Evolutionary conservation across 2,888 invertebrate species (phyloP).

Genomic region (Troides oblongomaculatus): DNA sequence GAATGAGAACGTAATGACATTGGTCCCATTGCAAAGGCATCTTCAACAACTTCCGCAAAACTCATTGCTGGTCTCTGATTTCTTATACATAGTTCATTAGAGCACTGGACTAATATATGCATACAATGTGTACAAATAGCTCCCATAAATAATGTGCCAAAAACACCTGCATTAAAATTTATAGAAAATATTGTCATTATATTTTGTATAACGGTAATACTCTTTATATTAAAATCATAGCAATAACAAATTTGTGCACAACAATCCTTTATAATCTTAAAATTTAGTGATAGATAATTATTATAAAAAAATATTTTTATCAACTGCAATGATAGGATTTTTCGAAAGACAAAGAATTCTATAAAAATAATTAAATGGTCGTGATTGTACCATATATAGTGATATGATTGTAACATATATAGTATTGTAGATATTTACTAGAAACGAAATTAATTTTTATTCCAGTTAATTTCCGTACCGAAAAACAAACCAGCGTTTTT

Average conservation of each 20-base stretch:
- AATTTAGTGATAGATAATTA: too few species aligned
- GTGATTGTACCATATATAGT: not conserved
- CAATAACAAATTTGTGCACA: not conserved
- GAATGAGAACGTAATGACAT: constrained; percentile 81
- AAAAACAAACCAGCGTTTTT: constrained; percentile 93
- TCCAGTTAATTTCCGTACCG: constrained; percentile 74
- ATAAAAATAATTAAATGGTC: not conserved
- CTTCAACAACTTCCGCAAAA: constrained; percentile 90
- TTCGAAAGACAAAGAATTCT: too few species aligned
- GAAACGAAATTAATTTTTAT: constrained; percentile 4
- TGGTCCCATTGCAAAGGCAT: constrained; percentile 88
- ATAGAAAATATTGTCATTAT: constrained; percentile 3
- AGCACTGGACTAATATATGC: constrained; percentile 89
- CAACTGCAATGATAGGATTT: too few species aligned
- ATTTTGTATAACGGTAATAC: not conserved
- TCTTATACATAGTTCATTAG: constrained; percentile 86
- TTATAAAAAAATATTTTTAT: too few species aligned
- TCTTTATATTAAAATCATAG: not conserved
- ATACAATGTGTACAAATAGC: constrained; percentile 95
- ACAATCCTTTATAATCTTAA: too few species aligned
- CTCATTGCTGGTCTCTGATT: constrained; percentile 84
- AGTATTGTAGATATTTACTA: not conserved
- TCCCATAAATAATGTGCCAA: constrained; percentile 91
- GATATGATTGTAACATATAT: not conserved
- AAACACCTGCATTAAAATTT: constrained; percentile 79